Percentiles rank a stretch among this genome's conserved stretches.
Evolutionary conservation across 2,888 invertebrate genomes (phyloP).

Genomic region (Cylindroiulus punctatus): DNA sequence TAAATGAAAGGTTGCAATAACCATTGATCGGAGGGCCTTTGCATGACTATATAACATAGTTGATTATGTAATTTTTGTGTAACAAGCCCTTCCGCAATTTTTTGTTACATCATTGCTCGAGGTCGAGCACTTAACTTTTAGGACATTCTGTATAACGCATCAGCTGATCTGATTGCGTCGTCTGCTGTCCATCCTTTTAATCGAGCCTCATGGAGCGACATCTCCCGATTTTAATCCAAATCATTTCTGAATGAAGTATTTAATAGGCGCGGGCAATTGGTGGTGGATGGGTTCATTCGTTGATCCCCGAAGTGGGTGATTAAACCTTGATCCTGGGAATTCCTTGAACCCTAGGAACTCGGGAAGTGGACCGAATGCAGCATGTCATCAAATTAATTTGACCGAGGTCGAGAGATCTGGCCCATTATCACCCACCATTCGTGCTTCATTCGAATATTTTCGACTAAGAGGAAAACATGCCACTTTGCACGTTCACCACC

Average conservation of each 20-base stretch:
- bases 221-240: background rate
- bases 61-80: no score
- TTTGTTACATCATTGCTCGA: no score
- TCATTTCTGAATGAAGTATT: background rate
- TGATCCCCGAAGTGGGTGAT: background rate
- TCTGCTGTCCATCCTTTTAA: background rate
- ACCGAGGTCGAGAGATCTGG: background rate
- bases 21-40: no score
- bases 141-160: background rate
- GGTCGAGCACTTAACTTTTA: no score
- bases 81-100: no score
- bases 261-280: background rate
- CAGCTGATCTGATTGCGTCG: background rate
- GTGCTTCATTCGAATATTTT: background rate
- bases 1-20: no score
- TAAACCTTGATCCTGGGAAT: conserved; percentile 8
- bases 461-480: conserved; percentile 22
- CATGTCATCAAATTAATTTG: background rate
- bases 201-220: background rate
- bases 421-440: no score
- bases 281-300: background rate
- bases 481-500: conserved; percentile 55
- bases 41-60: no score
- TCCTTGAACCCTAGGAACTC: background rate
- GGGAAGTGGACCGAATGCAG: background rate